Conservation (phyloP, 2,113 vertebrate genomes). For the Lycocorax pyrrhopterus region DNA sequence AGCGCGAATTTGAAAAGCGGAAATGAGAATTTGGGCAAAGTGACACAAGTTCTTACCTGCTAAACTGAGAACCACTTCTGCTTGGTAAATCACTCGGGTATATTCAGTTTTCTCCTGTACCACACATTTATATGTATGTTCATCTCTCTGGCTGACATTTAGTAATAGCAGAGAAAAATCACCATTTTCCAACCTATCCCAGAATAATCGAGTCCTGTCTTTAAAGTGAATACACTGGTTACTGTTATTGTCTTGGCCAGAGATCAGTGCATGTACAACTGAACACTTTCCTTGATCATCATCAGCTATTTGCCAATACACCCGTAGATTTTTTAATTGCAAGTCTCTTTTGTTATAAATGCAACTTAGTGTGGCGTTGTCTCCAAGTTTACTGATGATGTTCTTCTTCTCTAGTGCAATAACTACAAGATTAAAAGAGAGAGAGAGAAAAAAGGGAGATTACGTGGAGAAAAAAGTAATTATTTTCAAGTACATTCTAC, state of each 20-base stretch:
- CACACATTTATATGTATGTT: constrained; percentile 50
- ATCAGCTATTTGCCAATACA: constrained; percentile 67
- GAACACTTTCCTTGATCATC: neutral
- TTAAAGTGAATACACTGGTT: constrained; percentile 1
- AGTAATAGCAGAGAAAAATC: constrained; percentile 64
- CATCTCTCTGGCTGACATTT: constrained; percentile 53
- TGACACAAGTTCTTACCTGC: constrained; percentile 54
- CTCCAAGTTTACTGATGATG: constrained; percentile 47
- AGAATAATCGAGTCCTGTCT: constrained; percentile 46
- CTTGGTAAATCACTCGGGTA: neutral
- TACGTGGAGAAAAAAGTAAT: neutral
- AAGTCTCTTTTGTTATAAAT: neutral
- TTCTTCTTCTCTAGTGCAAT: neutral
- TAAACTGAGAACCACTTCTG: constrained; percentile 40
- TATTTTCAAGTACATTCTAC: neutral
- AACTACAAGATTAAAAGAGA: constrained; percentile 9
- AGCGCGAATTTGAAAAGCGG: neutral
- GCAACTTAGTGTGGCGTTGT: constrained; percentile 37
- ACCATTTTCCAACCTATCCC: neutral
- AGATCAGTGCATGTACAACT: constrained; percentile 39
- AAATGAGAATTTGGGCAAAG: neutral
- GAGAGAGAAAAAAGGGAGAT: neutral
- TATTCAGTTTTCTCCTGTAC: neutral
- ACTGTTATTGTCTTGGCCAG: neutral
- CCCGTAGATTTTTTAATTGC: neutral